These are phyloP conservation scores for Drosophila basisetae DNA, from an alignment of 2,888 invertebrate genomes.

Conservation along the genomic window DNA sequence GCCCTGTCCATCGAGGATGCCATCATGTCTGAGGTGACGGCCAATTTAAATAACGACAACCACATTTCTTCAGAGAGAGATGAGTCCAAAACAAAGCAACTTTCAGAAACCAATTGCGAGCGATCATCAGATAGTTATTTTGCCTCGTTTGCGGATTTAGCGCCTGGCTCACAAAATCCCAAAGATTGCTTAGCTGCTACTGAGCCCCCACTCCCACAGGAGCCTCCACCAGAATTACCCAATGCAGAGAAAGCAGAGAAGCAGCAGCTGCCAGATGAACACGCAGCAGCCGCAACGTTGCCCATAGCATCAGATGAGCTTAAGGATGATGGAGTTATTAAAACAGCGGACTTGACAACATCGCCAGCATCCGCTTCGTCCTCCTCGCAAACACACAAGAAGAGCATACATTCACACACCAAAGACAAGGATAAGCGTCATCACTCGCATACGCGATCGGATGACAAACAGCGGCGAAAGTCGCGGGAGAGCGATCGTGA, in stretches of 20 bases:
- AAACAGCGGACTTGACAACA: constrained; percentile 37
- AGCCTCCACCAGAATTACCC: constrained; percentile 18
- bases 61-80: constrained; percentile 29
- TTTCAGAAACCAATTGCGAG: constrained; percentile 5
- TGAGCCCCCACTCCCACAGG: background rate
- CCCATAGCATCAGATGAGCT: constrained; percentile 11
- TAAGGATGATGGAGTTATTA: constrained; percentile 41
- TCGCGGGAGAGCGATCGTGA: constrained; percentile 55
- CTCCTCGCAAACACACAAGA: constrained; percentile 76
- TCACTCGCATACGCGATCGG: constrained; percentile 49
- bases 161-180: constrained; percentile 5
- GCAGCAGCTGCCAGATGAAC: background rate
- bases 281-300: background rate
- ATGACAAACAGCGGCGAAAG: constrained; percentile 58
- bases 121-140: constrained; percentile 24
- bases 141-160: constrained; percentile 21
- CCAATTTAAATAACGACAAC: constrained; percentile 48
- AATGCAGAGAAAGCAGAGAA: background rate
- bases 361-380: constrained; percentile 68
- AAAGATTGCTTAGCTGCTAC: constrained; percentile 12
- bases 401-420: constrained; percentile 47
- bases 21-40: constrained; percentile 67
- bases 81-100: constrained; percentile 15
- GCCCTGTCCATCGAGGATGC: constrained; percentile 64
- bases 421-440: constrained; percentile 53